Conservation (phyloP, 1,140 invertebrate genomes). For the Cardiocondyla obscurior region DNA sequence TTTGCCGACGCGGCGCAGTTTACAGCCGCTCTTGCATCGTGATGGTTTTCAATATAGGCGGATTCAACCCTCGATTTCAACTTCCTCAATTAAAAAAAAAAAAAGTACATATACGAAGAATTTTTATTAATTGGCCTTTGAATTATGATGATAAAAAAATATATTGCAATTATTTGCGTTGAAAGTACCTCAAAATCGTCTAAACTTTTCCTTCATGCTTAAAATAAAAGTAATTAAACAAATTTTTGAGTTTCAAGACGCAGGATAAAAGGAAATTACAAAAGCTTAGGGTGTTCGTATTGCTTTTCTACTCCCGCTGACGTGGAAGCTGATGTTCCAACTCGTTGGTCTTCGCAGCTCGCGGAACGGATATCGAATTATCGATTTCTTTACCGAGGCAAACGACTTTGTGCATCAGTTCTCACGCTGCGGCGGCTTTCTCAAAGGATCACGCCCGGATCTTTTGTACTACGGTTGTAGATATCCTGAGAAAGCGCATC, state of each 20-base stretch:
- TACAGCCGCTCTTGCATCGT: neutral
- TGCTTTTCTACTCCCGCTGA: neutral
- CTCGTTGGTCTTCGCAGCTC: conserved; percentile 8
- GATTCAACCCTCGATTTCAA: neutral
- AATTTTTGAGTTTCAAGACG: neutral
- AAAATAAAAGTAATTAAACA: neutral
- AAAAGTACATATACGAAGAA: too few relatives aligned
- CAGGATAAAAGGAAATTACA: neutral
- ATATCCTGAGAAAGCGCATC: neutral
- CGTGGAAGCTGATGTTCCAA: conserved; percentile 24
- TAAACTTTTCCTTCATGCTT: neutral
- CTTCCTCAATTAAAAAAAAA: too few relatives aligned
- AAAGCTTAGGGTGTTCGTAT: neutral
- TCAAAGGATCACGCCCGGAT: conserved; percentile 7
- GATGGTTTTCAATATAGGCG: neutral
- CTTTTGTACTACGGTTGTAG: neutral
- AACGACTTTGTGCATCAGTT: conserved; percentile 13
- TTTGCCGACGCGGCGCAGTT: conserved; percentile 45
- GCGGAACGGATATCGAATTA: conserved; percentile 30
- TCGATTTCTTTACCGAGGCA: conserved; percentile 25
- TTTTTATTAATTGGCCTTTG: neutral
- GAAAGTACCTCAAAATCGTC: neutral
- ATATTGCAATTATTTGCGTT: neutral
- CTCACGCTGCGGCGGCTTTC: conserved; percentile 16
- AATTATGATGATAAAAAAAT: neutral